Base-by-base conservation (phyloP, 2,797 vertebrate species). In the Cossypha dichroa region DNA sequence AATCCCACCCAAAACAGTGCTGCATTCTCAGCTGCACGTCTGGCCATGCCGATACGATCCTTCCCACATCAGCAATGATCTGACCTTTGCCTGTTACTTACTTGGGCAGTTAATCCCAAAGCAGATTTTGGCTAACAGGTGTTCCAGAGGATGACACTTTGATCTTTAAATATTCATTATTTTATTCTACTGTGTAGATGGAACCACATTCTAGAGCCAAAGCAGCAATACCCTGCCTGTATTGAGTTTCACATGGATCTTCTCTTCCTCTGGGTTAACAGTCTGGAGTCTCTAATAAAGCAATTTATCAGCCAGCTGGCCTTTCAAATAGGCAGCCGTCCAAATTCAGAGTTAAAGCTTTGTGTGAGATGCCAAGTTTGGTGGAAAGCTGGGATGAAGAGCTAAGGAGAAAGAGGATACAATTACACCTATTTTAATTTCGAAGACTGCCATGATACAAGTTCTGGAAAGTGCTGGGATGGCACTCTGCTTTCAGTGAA, bases 31-130 rank as follows among this genome's bases (percentile, higher is more conserved):
- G 68, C 48, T 55, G 13, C 52, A 69, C 46, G 36, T 52, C 43
- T 12, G 3, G 63, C 63, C 45, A 0, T 23, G 56, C 70, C 41
- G 45, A 3, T 26, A 28, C 0, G 4, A 81, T 83, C 72, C 51
- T 73, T 23, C 23, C 59, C 23, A 7, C 63, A 63, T 22, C 43
- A 54, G 87, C 64, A 46, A 54, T 76, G 66, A 81, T 34, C 72
- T 96, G 94, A 94, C 96, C 94, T 97, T 97, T 93, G 86, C 77
- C 88, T 87, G 59, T 85, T 93, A 45, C 85, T 96, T 81, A 66
- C 88, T 94, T 40, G 88, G 56, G 93, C 79, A 89, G 82, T 93
- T 95, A 92, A 92, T 94, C 73, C 76, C 56, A 54, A 69, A 91
- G 83, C 1, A 0, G 64, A 55, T 96, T 97, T 92, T 94, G 89